phyloP scores from a whole-genome alignment of 2,113 vertebrate species.

The Odocoileus hemionus region DNA sequence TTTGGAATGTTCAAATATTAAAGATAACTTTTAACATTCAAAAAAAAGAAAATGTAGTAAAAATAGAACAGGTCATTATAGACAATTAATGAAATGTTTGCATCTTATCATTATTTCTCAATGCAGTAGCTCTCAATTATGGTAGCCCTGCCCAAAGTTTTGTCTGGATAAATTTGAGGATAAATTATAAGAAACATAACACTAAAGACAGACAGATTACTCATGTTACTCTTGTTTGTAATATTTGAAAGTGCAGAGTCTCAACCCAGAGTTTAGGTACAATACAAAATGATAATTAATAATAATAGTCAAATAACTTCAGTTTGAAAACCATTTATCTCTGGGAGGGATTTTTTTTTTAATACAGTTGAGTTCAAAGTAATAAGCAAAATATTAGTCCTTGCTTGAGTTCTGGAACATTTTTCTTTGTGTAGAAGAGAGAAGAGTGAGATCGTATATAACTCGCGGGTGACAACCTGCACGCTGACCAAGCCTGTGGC shows the following conservation, averaged over 20 bases:
- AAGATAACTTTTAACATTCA: background rate
- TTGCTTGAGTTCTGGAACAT: background rate
- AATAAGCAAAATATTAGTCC: background rate
- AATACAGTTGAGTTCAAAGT: background rate
- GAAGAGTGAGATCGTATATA: background rate
- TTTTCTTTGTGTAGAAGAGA: background rate
- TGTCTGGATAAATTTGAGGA: background rate
- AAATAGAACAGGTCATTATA: background rate
- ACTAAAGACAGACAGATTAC: background rate
- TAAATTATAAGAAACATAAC: background rate
- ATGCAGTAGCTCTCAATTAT: fast-evolving
- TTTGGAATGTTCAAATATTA: background rate
- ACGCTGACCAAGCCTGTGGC: background rate
- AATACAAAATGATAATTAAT: background rate
- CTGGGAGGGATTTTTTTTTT: background rate
- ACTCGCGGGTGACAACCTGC: background rate
- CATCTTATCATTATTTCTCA: background rate
- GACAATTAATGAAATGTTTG: background rate
- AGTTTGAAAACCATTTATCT: background rate
- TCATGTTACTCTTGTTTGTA: background rate
- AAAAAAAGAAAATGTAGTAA: background rate
- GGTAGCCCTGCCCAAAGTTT: background rate
- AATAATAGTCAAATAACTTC: background rate
- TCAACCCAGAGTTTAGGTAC: background rate
- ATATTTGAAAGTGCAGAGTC: background rate